Conservation (phyloP, 2,797 vertebrate species). For the Thunnus albacares region DNA sequence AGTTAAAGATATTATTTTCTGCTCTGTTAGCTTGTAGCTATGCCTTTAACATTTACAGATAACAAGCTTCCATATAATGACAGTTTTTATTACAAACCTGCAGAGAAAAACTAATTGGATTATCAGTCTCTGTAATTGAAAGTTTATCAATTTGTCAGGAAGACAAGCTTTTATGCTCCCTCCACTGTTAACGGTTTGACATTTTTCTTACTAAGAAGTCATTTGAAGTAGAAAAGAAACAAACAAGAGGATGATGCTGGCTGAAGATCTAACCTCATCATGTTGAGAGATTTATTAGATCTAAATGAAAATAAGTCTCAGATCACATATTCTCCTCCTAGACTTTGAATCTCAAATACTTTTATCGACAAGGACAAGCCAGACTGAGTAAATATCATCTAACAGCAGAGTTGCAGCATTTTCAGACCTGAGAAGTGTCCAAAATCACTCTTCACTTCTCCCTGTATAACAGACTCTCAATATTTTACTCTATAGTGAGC, state of each 20-base stretch:
- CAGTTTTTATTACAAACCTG: slow-evolving; percentile 42
- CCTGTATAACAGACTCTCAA: too few species aligned
- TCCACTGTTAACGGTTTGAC: slow-evolving; percentile 41
- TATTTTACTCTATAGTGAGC: too few species aligned
- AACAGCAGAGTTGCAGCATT: slow-evolving; percentile 7
- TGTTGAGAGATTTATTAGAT: slow-evolving; percentile 43
- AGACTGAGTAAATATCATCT: background rate
- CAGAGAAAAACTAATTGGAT: slow-evolving; percentile 65
- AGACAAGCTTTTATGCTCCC: slow-evolving; percentile 14
- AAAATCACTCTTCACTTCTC: too few species aligned
- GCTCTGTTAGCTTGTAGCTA: slow-evolving; percentile 26
- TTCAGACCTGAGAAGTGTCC: background rate
- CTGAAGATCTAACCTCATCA: slow-evolving; percentile 15
- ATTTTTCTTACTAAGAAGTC: slow-evolving; percentile 8
- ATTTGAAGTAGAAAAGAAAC: slow-evolving; percentile 41
- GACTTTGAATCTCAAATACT: slow-evolving; percentile 1
- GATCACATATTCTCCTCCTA: slow-evolving; percentile 14
- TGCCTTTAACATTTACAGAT: slow-evolving; percentile 19
- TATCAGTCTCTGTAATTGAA: slow-evolving; percentile 55
- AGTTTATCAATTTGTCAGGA: slow-evolving; percentile 32
- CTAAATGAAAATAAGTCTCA: slow-evolving; percentile 8
- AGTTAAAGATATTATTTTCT: slow-evolving; percentile 8
- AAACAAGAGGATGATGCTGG: slow-evolving; percentile 23
- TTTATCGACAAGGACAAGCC: slow-evolving; percentile 24
- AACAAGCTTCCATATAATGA: slow-evolving; percentile 36